Percentiles rank a stretch among this genome's conserved stretches.
Conservation (phyloP, 2,888 invertebrate species). For the Fragum sueziense region DNA sequence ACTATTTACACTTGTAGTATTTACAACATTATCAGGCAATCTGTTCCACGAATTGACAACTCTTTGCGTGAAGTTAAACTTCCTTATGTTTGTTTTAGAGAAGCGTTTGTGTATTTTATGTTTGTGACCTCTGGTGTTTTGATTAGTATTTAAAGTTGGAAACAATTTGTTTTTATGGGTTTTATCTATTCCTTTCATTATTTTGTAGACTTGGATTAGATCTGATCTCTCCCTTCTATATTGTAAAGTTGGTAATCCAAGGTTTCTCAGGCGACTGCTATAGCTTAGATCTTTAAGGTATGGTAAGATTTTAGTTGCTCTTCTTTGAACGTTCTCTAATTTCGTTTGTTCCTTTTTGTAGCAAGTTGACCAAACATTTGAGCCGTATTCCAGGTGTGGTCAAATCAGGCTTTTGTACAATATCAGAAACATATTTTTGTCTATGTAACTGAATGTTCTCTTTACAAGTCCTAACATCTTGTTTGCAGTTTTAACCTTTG, state of each 20-base stretch:
- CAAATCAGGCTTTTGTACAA: background rate
- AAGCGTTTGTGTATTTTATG: background rate
- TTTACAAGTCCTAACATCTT: background rate
- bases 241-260: background rate
- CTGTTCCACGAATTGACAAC: background rate
- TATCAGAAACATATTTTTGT: background rate
- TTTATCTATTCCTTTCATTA: background rate
- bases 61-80: background rate
- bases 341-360: background rate
- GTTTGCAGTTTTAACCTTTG: conserved; percentile 10
- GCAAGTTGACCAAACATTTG: background rate
- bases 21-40: background rate
- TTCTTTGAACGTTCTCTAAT: background rate
- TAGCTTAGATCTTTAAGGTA: background rate
- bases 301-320: background rate
- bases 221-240: no score
- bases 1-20: conserved; percentile 1
- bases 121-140: background rate
- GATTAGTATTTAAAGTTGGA: background rate
- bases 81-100: background rate
- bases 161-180: background rate
- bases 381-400: background rate
- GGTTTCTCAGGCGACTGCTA: background rate
- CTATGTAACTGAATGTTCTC: conserved; percentile 7
- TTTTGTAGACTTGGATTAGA: no score